A percentile compares a stretch with the other conserved stretches of the same genome.
These are phyloP conservation scores for Charadrius vociferus DNA, from an alignment of 2,113 vertebrate genomes.

Conservation along the genomic window DNA sequence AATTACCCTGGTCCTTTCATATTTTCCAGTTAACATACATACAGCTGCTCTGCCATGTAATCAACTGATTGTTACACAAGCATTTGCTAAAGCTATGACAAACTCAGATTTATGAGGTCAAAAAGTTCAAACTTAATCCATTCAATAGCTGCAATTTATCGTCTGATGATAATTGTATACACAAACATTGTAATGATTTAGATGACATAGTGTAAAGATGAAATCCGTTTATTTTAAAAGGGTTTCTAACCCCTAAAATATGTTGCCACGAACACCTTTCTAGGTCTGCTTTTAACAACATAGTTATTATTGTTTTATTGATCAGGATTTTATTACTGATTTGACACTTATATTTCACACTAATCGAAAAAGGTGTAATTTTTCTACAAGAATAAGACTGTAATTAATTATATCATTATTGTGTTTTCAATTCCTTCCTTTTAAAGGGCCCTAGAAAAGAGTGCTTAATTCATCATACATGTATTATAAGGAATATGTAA, in stretches of 20 bases:
- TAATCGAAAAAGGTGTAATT: slow-evolving; percentile 98
- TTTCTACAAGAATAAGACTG: slow-evolving; percentile 90
- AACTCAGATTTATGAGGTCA: slow-evolving; percentile 95
- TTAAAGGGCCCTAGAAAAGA: slow-evolving; percentile 83
- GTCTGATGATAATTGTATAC: slow-evolving; percentile 99
- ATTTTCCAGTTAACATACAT: slow-evolving; percentile 81
- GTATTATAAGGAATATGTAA: slow-evolving; percentile 83
- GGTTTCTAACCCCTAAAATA: slow-evolving; percentile 98
- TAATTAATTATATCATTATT: slow-evolving; percentile 99
- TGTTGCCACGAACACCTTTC: slow-evolving; percentile 89
- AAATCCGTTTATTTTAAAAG: slow-evolving; percentile 99
- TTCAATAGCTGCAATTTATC: slow-evolving; percentile 98
- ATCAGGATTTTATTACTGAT: slow-evolving; percentile 97
- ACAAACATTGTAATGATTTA: slow-evolving; percentile 99
- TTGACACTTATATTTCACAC: slow-evolving; percentile 98
- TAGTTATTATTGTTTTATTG: slow-evolving; percentile 99
- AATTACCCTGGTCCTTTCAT: slow-evolving; percentile 79
- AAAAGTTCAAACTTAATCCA: slow-evolving; percentile 91
- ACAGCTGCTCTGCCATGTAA: slow-evolving; percentile 88
- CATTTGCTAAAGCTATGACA: slow-evolving; percentile 96
- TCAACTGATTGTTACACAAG: slow-evolving; percentile 99
- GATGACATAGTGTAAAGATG: slow-evolving; percentile 99
- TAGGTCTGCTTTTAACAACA: slow-evolving; percentile 98
- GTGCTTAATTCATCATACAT: slow-evolving; percentile 87
- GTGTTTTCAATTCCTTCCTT: slow-evolving; percentile 87